Evolutionary conservation across 2,797 vertebrate species (phyloP), one percentile per base, ranked within the genome.

Genomic region (Xenops minutus): DNA sequence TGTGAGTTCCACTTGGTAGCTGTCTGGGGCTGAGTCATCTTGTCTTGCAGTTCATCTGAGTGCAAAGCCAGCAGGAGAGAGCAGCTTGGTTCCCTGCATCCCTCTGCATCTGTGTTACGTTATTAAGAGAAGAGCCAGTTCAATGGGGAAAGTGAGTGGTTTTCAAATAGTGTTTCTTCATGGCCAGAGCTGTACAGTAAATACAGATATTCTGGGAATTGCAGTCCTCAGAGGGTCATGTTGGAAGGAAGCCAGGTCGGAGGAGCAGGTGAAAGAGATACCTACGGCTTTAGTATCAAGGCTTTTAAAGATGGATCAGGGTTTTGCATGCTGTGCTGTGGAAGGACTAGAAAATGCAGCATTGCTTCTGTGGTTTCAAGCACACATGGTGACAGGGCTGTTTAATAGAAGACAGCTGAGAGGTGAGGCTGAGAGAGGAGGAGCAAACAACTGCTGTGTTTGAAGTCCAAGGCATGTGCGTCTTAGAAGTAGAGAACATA

Each of bases 1-100:
- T 88, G 48, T 39, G 63, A 88, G 86, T 56, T 93, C 86, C 27
- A 7, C 85, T 80, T 75, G 68, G 91, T 93, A 80, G 93, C 86
- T 18, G 71, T 63, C 78, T 92, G 84, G 61, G 77, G 78, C 91
- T 96, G 94, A 95, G 84, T 97, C 95, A 94, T 79, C 81, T 62
- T 92, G 88, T 67, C 77, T 85, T 87, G 87, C 78, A 83, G 86
- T 93, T 94, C 82, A 92, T 80, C 72, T 0, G 86, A 93, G 86
- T 78, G 72, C 95, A 90, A 46, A 91, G 88, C 74, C 80, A 36
- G 90, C 86, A 51, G 83, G 59, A 90, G 56, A 1, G 0, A 92
- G 78, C 64, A 74, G 75, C 91, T 17, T 19, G 27, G 27, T 64
- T 87, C 64, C 29, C 77, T 85, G 67, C 86, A 82, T 82, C 86